These are phyloP conservation scores for Perca schrenkii DNA, from an alignment of 2,113 vertebrate species.

Conservation along the genomic window DNA sequence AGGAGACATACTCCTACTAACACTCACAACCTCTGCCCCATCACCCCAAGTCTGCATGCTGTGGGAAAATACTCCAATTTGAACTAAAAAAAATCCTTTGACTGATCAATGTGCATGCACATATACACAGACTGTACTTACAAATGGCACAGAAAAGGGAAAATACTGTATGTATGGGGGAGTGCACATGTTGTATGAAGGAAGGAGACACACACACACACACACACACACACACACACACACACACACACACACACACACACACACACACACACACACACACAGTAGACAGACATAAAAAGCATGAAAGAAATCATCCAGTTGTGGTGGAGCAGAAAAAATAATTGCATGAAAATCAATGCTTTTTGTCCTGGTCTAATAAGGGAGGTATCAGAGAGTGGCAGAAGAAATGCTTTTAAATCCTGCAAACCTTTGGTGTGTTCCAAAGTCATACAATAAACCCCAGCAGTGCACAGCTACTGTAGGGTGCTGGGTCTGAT, in stretches of 20 bases:
- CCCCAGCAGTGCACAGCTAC: constrained; percentile 30
- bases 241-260: neutral
- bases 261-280: constrained; percentile 20
- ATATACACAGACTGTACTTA: neutral
- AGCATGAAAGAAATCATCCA: constrained; percentile 59
- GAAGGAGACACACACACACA: neutral
- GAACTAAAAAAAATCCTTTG: neutral
- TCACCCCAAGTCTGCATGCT: constrained; percentile 75
- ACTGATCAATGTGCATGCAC: neutral
- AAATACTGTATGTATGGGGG: neutral
- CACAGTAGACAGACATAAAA: constrained; percentile 49
- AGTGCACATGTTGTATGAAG: neutral
- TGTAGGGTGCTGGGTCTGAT: constrained; percentile 28
- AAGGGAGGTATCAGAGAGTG: constrained; percentile 60
- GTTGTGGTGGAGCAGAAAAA: constrained; percentile 57
- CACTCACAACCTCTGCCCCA: constrained; percentile 84
- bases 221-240: neutral
- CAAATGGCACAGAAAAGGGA: neutral
- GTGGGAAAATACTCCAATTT: constrained; percentile 83
- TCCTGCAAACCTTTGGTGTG: constrained; percentile 50
- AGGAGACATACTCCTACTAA: constrained; percentile 63
- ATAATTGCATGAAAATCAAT: constrained; percentile 75
- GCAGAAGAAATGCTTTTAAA: constrained; percentile 58
- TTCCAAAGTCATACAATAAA: constrained; percentile 38
- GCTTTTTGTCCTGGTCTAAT: constrained; percentile 67